Evolutionary conservation across 2,888 invertebrate species (phyloP).

Genomic region (Xestia sexstrigata): DNA sequence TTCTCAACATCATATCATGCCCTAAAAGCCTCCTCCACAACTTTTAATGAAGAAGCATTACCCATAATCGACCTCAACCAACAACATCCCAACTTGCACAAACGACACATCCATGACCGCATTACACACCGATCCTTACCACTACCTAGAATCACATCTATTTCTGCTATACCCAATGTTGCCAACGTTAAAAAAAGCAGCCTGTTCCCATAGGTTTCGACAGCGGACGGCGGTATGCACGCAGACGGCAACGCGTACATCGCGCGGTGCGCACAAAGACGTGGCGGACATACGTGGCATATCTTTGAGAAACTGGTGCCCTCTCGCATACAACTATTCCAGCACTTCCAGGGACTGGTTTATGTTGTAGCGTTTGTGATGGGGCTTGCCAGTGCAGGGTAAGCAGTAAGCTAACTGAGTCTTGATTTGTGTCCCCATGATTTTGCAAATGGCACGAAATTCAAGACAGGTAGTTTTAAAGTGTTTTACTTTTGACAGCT

Average conservation of each 20-base stretch:
- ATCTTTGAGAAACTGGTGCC: slow-evolving; percentile 81
- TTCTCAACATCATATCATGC: background rate
- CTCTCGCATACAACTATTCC: slow-evolving; percentile 85
- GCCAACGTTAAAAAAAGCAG: slow-evolving; percentile 44
- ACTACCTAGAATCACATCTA: slow-evolving; percentile 53
- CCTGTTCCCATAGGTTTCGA: slow-evolving; percentile 69
- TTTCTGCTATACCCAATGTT: slow-evolving; percentile 50
- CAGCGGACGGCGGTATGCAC: slow-evolving; percentile 78
- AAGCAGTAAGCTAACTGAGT: background rate
- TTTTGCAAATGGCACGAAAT: too few species aligned
- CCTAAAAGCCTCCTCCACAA: background rate
- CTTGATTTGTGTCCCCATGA: background rate
- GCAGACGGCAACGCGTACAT: slow-evolving; percentile 63
- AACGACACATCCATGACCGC: slow-evolving; percentile 21
- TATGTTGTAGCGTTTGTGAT: slow-evolving; percentile 73
- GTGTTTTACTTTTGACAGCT: slow-evolving; percentile 23
- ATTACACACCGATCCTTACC: slow-evolving; percentile 29
- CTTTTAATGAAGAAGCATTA: background rate
- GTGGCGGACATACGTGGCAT: slow-evolving; percentile 84
- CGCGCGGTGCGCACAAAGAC: slow-evolving; percentile 85
- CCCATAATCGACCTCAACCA: background rate
- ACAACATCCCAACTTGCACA: slow-evolving; percentile 19
- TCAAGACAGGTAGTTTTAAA: background rate
- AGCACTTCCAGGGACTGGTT: slow-evolving; percentile 82
- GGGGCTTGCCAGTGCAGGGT: background rate